Evolutionary conservation across 1,140 invertebrate genomes (phyloP), one percentile per base, ranked within the genome.

Genomic region (Euglossa dilemma): DNA sequence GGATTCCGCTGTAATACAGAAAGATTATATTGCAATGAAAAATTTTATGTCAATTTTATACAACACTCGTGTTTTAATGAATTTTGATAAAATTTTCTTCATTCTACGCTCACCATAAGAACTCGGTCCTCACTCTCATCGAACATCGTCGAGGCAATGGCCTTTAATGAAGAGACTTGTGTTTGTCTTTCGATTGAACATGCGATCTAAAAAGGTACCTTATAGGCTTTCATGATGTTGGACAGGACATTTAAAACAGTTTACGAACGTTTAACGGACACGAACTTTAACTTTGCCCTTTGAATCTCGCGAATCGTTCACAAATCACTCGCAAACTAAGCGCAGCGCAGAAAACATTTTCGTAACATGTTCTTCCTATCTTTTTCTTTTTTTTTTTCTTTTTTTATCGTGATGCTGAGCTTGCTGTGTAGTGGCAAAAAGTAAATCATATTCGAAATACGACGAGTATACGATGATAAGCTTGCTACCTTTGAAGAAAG

Each of bases 161-260:
- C 20, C 36, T 75, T 80, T 71, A 69, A 84, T 59, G 64, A 73
- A 84, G 56, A 66, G 50, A 63, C 69, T 61, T 71, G 28, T 52
- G 85, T 87, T 87, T 80, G 76, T 71, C 66, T 54, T 80, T 83
- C 50, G 64, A 75, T 25, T 45, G 50, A 45, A 54, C 61, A 52
- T 43, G 20, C n/a, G 59, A 59, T 83, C n/a, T 84, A 54, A 78
- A 80, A 66, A 77, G 75, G 57, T 64, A 54, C 66, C 25, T 9
- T 16, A 6, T 23, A 66, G 23, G 45, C 52, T 54, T 72, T 72
- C 80, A 45, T 45, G 18, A 45, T 28, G 57, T 59, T 50, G 57
- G 75, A 79, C 57, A 86, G 52, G 11, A 79, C 59, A 54, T 79
- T 72, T 80, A 50, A n/a, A 72, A 52, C 20, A 59, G 54, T 47